Evolutionary conservation across 2,113 vertebrate genomes (phyloP).

Genomic region (Oreochromis tanganicae): DNA sequence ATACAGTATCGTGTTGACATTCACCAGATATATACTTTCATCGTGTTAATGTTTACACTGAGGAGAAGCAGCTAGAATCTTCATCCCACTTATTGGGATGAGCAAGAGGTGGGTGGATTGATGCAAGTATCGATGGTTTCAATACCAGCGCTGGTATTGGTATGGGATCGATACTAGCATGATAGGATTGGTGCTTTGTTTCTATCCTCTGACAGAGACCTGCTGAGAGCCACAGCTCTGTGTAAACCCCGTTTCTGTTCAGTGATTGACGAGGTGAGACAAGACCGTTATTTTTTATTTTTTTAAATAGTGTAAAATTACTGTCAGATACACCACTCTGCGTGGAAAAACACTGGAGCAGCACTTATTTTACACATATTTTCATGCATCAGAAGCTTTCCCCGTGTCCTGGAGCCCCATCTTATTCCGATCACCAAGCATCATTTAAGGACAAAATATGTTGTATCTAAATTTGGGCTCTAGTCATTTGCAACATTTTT

Average conservation of each 20-base stretch:
- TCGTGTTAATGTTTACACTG: neutral
- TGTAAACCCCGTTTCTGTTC: accelerated
- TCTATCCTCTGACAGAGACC: neutral
- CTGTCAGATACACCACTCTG: neutral
- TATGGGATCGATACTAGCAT: neutral
- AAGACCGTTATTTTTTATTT: neutral
- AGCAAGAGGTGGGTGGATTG: neutral
- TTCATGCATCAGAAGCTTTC: neutral
- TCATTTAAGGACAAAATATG: neutral
- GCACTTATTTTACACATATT: neutral
- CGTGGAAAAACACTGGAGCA: neutral
- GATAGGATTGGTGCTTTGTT: neutral
- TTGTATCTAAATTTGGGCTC: neutral
- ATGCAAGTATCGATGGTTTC: neutral
- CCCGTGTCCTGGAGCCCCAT: neutral
- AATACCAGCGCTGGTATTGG: neutral
- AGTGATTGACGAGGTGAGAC: accelerated
- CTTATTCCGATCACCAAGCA: neutral
- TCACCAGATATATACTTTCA: neutral
- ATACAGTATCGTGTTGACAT: neutral
- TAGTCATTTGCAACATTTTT: neutral
- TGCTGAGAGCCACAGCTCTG: neutral
- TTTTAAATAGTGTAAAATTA: neutral
- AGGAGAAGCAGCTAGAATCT: neutral
- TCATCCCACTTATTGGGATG: neutral